Percentiles rank a stretch among this genome's conserved stretches.
Evolutionary conservation across 1,140 invertebrate species (phyloP).

Genomic region (Wiebesia pumilae): DNA sequence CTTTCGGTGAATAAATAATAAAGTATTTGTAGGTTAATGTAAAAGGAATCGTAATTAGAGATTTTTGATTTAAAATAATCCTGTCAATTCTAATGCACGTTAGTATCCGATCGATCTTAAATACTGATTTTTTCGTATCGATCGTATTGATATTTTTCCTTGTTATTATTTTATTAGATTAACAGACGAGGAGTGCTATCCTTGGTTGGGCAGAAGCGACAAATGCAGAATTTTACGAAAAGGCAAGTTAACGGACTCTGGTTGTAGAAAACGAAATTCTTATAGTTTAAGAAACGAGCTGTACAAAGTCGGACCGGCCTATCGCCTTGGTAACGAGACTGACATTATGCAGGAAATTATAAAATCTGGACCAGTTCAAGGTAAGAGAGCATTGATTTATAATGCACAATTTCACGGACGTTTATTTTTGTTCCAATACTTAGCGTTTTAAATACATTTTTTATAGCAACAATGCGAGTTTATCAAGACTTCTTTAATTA

Average conservation of each 20-base stretch:
- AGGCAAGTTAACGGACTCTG: conserved; percentile 73
- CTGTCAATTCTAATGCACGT: not conserved
- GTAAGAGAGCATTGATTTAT: conserved; percentile 72
- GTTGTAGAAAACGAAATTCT: conserved; percentile 70
- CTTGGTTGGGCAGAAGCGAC: conserved; percentile 80
- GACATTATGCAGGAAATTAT: conserved; percentile 95
- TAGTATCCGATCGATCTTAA: not conserved
- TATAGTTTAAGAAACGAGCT: conserved; percentile 76
- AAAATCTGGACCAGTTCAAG: conserved; percentile 95
- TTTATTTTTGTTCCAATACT: not conserved
- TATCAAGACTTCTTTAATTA: conserved; percentile 95
- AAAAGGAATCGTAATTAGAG: not conserved
- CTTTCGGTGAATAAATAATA: not conserved
- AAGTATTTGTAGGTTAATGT: not conserved
- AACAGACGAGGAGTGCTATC: conserved; percentile 88
- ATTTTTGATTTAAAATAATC: not conserved
- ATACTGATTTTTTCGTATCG: not conserved
- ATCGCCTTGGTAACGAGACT: conserved; percentile 83
- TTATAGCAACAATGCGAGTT: conserved; percentile 89
- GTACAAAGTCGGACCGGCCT: conserved; percentile 90
- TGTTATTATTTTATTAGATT: conserved; percentile 74
- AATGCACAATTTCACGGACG: not conserved
- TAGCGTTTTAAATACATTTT: not conserved
- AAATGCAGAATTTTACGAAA: conserved; percentile 77
- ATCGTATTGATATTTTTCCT: not conserved